A percentile compares a stretch with the other conserved stretches of the same genome.
phyloP scores from a whole-genome alignment of 2,113 vertebrate genomes.

The Ictalurus punctatus region DNA sequence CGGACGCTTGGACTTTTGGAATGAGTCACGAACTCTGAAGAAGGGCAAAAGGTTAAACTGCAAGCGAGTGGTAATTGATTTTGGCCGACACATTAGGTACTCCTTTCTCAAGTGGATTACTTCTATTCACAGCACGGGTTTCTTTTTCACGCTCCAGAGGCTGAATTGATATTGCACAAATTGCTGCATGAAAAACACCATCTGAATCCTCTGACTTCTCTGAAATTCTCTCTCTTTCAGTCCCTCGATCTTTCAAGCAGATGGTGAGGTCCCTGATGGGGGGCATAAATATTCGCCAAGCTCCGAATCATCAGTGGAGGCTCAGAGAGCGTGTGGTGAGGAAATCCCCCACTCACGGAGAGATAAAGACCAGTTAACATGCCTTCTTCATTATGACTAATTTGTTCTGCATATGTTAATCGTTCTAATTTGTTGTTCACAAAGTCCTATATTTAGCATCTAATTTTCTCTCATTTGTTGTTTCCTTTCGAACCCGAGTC shows the following conservation, averaged over 20 bases:
- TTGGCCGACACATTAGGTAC: background rate
- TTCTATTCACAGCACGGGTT: background rate
- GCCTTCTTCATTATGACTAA: background rate
- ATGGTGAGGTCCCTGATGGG: constrained; percentile 78
- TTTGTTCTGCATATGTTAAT: background rate
- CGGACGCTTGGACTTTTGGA: background rate
- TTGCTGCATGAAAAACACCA: constrained; percentile 4
- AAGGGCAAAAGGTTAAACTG: background rate
- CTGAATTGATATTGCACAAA: constrained; percentile 18
- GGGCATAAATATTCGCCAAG: constrained; percentile 81
- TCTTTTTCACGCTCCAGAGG: constrained; percentile 19
- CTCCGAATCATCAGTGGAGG: constrained; percentile 80
- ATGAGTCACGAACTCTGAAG: background rate
- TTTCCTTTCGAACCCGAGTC: background rate
- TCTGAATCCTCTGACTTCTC: constrained; percentile 16
- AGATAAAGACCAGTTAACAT: background rate
- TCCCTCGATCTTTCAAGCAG: constrained; percentile 80
- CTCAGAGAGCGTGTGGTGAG: constrained; percentile 84
- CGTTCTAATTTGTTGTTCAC: background rate
- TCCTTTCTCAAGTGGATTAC: background rate
- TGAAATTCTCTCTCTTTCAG: constrained; percentile 23
- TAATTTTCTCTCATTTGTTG: background rate
- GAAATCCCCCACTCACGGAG: constrained; percentile 17
- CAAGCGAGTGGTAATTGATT: background rate
- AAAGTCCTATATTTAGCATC: background rate